Evolutionary conservation across 1,140 invertebrate genomes (phyloP).

Genomic region (Trypoxylus dichotomus): DNA sequence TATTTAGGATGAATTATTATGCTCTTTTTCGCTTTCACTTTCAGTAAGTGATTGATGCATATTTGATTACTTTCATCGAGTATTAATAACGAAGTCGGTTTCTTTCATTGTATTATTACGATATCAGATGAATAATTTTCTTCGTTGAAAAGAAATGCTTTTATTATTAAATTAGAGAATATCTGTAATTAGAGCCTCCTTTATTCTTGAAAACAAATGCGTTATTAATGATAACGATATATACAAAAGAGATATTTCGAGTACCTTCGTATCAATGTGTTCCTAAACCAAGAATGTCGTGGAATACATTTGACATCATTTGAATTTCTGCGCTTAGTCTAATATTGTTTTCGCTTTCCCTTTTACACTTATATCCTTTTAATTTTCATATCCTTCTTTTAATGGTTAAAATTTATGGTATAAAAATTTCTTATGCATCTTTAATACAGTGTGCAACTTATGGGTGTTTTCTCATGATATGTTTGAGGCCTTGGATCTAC

Average conservation of each 20-base stretch:
- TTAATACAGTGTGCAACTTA: no score
- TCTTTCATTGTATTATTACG: neutral
- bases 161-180: neutral
- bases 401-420: no score
- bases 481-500: no score
- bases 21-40: neutral
- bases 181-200: neutral
- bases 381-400: no score
- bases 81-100: conserved; percentile 2
- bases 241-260: neutral
- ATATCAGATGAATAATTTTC: neutral
- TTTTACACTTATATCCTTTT: no score
- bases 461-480: no score
- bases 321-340: no score
- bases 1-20: neutral
- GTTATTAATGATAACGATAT: neutral
- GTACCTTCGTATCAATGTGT: no score
- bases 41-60: neutral
- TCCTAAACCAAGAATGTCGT: no score
- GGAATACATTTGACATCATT: no score
- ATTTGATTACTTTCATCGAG: neutral
- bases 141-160: neutral
- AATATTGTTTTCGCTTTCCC: no score
- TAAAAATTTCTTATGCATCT: no score
- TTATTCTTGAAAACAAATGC: neutral